Conservation (phyloP, 2,113 vertebrate genomes). For the Neolamprologus longior region DNA sequence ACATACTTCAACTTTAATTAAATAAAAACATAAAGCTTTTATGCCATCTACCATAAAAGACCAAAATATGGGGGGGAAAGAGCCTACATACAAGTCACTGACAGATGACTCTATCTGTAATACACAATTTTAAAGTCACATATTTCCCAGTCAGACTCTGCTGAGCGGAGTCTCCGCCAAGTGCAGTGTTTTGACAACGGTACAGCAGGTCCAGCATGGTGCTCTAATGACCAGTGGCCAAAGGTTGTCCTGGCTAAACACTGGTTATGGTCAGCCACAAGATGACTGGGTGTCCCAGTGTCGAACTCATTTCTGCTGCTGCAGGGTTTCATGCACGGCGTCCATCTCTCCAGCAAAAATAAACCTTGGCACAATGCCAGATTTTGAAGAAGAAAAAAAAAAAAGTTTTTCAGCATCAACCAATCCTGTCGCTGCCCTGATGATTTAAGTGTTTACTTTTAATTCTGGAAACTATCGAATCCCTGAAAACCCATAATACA, state of each 20-base stretch:
- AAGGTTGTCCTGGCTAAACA: conserved; percentile 30
- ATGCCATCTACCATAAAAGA: background rate
- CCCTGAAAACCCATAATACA: background rate
- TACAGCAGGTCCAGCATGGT: conserved; percentile 29
- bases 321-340: background rate
- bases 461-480: background rate
- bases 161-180: background rate
- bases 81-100: background rate
- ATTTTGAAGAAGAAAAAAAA: conserved; percentile 42
- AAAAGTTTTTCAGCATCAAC: background rate
- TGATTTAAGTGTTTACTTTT: background rate
- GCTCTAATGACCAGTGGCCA: conserved; percentile 39
- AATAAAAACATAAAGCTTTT: background rate
- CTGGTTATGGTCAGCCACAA: conserved; percentile 49
- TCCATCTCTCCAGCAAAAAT: conserved; percentile 34
- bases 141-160: background rate
- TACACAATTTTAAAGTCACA: background rate
- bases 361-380: conserved; percentile 4
- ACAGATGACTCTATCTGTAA: background rate
- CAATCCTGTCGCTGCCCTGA: background rate
- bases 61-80: background rate
- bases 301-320: background rate
- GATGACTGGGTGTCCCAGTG: conserved; percentile 36
- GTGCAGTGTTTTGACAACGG: conserved; percentile 45
- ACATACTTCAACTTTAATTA: background rate